Base-by-base conservation (phyloP, 2,888 invertebrate species). In the Gerosis bhagava region DNA sequence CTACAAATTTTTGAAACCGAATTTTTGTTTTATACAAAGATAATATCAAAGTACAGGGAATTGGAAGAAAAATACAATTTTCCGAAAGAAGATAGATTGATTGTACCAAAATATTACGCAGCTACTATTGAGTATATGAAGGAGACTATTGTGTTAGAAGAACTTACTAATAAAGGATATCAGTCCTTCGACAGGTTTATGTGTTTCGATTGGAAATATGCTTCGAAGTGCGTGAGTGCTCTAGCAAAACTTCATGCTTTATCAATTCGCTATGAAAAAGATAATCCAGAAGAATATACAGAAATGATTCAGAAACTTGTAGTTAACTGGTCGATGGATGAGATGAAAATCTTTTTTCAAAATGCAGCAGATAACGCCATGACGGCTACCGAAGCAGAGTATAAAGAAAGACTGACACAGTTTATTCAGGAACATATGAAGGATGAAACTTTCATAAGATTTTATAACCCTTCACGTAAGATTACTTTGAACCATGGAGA, bases 201-300 rank as follows among this genome's bases (percentile, higher is more conserved):
- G 32, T 45, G 62, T 3, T 43, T 70, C 4, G 61, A 67, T 28
- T 65, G 62, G 56, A 59, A 65, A 3, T 73, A 73, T 28, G 60
- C 66, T 1, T 51, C 61, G 0, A 47, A 60, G 5, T 49, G 65
- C 2, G 43, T 70, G 1, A 54, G 55, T 8, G 59, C 57, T 10
- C 42, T 74, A 16, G 73, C 71, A 0, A 67, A 65, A 47, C 61
- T 73, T 7, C 76, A 77, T 52, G 77, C 76, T 0, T 45, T 73
- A 2, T 72, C 72, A 0, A 62, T 75, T 5, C 73, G 69, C 0
- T 56, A 67, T 32, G 62, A 59, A 17, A 56, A 64, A 5, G 55
- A 69, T 25, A 37, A 65, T 5, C 70, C 71, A 0, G 60, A 64
- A n/a, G 55, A 55, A 10, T 77, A 66, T 49, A 36, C 25, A 13